Percentiles rank a stretch among this genome's conserved stretches.
Conservation (phyloP, 1,140 invertebrate genomes). For the Mactra quadrangularis region DNA sequence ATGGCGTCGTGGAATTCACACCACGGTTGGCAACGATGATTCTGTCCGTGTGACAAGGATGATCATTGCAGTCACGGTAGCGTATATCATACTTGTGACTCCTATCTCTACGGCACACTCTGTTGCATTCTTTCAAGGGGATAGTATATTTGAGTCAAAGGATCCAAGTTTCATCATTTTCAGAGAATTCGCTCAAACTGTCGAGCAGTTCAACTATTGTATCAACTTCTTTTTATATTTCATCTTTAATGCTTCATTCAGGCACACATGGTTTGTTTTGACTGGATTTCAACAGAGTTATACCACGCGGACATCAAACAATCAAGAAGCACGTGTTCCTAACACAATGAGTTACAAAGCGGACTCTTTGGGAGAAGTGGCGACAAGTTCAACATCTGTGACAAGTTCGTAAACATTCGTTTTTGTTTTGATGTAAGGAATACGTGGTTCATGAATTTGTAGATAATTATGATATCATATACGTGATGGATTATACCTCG, state of each 20-base stretch:
- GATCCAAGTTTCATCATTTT: constrained; percentile 54
- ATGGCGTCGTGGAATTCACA: neutral
- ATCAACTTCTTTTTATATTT: constrained; percentile 71
- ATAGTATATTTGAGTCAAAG: constrained; percentile 55
- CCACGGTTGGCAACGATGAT: neutral
- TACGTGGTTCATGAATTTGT: no score
- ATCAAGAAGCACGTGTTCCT: no score
- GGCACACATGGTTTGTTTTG: neutral
- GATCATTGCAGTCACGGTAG: constrained; percentile 56
- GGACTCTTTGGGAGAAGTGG: no score
- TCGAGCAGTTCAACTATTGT: constrained; percentile 67
- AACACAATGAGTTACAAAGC: no score
- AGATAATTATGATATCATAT: no score
- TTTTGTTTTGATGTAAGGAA: no score
- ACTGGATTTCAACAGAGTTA: neutral
- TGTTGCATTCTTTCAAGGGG: constrained; percentile 47
- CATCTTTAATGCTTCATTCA: constrained; percentile 13
- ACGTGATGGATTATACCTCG: no score
- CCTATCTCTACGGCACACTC: constrained; percentile 58
- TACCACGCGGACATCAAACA: no score
- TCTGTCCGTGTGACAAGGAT: constrained; percentile 39
- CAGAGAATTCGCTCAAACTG: constrained; percentile 50
- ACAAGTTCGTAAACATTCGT: no score
- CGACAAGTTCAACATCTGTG: no score
- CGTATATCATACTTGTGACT: constrained; percentile 62